phyloP scores from a whole-genome alignment of 2,888 invertebrate species.

The Esperia sulphurella region DNA sequence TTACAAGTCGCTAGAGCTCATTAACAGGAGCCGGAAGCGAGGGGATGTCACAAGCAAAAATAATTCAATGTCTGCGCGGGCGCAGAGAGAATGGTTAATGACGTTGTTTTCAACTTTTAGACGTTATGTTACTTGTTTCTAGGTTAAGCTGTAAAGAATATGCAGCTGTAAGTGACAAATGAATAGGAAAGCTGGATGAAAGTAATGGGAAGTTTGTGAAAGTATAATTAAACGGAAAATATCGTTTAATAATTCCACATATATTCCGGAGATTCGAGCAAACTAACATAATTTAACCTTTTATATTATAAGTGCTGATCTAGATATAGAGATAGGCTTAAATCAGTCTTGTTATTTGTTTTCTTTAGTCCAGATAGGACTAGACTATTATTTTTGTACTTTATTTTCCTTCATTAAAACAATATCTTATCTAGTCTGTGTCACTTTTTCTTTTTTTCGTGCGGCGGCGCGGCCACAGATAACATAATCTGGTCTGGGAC shows the following conservation, averaged over 20 bases:
- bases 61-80: slow-evolving; percentile 30
- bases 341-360: not conserved
- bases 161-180: not conserved
- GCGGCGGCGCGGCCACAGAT: slow-evolving; percentile 8
- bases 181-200: not conserved
- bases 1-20: slow-evolving; percentile 19
- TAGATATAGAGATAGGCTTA: not conserved
- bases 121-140: slow-evolving; percentile 16
- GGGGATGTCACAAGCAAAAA: slow-evolving; percentile 41
- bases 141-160: slow-evolving; percentile 1
- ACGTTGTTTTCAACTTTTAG: slow-evolving; percentile 23
- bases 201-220: too few relatives aligned
- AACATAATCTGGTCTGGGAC: slow-evolving; percentile 14
- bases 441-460: slow-evolving; percentile 1
- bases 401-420: slow-evolving; percentile 2
- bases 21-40: slow-evolving; percentile 43
- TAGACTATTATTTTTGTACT: not conserved
- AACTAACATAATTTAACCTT: not conserved
- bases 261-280: not conserved
- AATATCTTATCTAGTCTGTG: slow-evolving; percentile 2
- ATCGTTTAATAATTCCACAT: too few relatives aligned
- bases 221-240: too few relatives aligned
- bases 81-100: slow-evolving; percentile 36
- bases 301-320: not conserved
- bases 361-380: not conserved